A percentile compares a stretch with the other conserved stretches of the same genome.
These are phyloP conservation scores for Eupsilia transversa DNA, from an alignment of 2,888 invertebrate genomes.

Conservation along the genomic window DNA sequence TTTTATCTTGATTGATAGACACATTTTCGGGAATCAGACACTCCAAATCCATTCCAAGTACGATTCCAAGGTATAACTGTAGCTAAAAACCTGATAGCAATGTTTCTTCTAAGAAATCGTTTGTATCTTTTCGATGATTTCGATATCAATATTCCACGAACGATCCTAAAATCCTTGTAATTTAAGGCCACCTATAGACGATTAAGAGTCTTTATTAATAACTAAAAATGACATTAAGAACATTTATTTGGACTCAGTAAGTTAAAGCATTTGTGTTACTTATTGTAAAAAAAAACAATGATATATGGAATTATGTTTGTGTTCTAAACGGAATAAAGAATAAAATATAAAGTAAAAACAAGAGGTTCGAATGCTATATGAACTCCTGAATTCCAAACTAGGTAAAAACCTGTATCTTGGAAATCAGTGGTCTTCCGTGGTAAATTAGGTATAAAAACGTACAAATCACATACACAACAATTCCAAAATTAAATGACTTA, in stretches of 20 bases:
- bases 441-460: background rate
- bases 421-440: background rate
- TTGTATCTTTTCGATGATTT: constrained; percentile 12
- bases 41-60: constrained; percentile 8
- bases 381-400: too few relatives aligned
- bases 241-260: too few relatives aligned
- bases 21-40: constrained; percentile 23
- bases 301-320: too few relatives aligned
- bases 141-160: background rate
- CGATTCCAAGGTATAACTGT: constrained; percentile 11
- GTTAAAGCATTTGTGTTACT: too few relatives aligned
- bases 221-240: background rate
- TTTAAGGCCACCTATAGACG: background rate
- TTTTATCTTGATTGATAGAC: constrained; percentile 38
- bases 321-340: too few relatives aligned
- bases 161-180: background rate
- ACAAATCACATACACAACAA: background rate
- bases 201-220: background rate
- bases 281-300: too few relatives aligned
- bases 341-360: too few relatives aligned
- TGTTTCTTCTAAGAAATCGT: constrained; percentile 31
- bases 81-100: constrained; percentile 19
- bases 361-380: too few relatives aligned
- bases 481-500: background rate
- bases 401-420: background rate